Percentiles rank a stretch among this genome's conserved stretches.
These are phyloP conservation scores for Abrostola triplasia DNA, from an alignment of 2,888 invertebrate species.

Conservation along the genomic window DNA sequence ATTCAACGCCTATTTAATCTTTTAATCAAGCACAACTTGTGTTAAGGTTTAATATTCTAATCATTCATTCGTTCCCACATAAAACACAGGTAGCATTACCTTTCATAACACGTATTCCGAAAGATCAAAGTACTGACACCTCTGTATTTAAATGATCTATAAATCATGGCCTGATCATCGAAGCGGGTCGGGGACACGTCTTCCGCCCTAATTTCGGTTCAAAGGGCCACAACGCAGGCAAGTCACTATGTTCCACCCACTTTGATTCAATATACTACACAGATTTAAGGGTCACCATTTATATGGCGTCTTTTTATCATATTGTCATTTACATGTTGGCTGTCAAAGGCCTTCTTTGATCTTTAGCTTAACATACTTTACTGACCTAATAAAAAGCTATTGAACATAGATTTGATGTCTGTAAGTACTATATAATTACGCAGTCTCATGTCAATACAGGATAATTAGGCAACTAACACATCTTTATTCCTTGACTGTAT, in stretches of 20 bases:
- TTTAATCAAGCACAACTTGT: neutral
- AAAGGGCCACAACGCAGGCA: slow-evolving; percentile 36
- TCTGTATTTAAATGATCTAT: slow-evolving; percentile 27
- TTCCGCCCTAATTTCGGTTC: slow-evolving; percentile 48
- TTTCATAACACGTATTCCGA: neutral
- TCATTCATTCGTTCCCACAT: neutral
- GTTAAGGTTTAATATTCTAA: neutral
- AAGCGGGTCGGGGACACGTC: slow-evolving; percentile 41
- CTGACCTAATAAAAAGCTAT: slow-evolving; percentile 27
- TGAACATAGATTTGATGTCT: slow-evolving; percentile 38
- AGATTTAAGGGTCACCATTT: slow-evolving; percentile 40
- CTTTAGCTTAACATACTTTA: slow-evolving; percentile 41
- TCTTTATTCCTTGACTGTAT: too few relatives aligned
- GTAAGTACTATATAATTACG: slow-evolving; percentile 10
- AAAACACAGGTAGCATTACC: neutral
- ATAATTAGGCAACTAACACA: slow-evolving; percentile 1
- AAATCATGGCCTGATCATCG: slow-evolving; percentile 41
- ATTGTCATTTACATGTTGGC: slow-evolving; percentile 36
- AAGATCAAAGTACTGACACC: slow-evolving; percentile 20
- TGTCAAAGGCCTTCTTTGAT: slow-evolving; percentile 40
- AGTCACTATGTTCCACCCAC: slow-evolving; percentile 40
- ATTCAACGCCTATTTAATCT: neutral
- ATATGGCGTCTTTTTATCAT: slow-evolving; percentile 33
- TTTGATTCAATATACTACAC: slow-evolving; percentile 49
- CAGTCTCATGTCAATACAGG: slow-evolving; percentile 15